phyloP scores from a whole-genome alignment of 2,797 vertebrate species.

The Artibeus lituratus region DNA sequence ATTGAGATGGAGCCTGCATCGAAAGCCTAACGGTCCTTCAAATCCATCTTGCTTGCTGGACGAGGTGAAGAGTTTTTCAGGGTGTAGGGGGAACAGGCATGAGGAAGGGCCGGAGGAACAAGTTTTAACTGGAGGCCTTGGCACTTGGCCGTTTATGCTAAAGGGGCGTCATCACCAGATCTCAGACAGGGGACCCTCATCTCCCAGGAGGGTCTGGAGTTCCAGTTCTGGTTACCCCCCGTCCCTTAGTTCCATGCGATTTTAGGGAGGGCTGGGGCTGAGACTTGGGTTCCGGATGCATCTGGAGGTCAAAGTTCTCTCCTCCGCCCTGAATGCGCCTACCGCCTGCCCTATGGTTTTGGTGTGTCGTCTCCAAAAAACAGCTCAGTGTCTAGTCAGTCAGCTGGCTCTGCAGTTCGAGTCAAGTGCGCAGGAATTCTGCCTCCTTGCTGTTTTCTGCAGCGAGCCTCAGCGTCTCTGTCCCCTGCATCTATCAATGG shows the following conservation, averaged over 20 bases:
- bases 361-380: background rate
- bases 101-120: background rate
- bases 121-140: background rate
- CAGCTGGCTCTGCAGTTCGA: background rate
- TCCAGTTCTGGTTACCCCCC: background rate
- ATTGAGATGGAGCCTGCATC: background rate
- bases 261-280: background rate
- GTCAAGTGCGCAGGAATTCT: background rate
- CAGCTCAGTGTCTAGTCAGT: too few relatives aligned
- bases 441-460: background rate
- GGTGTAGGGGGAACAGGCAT: background rate
- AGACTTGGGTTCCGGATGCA: background rate
- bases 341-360: background rate
- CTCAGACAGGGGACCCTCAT: background rate
- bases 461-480: background rate
- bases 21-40: background rate
- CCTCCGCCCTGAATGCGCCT: background rate
- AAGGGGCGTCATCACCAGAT: background rate
- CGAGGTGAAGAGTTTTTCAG: background rate
- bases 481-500: background rate
- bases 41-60: background rate
- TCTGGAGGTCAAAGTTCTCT: background rate
- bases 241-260: background rate
- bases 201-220: background rate
- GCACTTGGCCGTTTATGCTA: background rate